phyloP scores from a whole-genome alignment of 2,888 invertebrate species.

The Chrysina gloriosa region DNA sequence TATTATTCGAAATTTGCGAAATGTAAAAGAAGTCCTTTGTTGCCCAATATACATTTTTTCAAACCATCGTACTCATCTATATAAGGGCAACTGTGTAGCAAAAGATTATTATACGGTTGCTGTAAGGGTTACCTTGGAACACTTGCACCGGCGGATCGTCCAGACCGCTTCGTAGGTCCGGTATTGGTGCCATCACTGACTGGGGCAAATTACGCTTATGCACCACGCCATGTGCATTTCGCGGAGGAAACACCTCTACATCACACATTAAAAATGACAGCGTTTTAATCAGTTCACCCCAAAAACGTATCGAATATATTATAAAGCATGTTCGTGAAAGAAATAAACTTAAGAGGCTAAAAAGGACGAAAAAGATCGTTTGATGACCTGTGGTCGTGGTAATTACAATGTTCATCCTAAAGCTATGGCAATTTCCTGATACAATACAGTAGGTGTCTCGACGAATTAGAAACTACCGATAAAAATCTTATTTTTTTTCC shows the following conservation, averaged over 20 bases:
- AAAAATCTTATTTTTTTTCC: too few relatives aligned
- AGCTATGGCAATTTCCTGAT: too few relatives aligned
- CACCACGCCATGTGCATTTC: conserved; percentile 88
- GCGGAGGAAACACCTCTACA: conserved; percentile 70
- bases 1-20: too few relatives aligned
- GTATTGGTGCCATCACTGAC: conserved; percentile 85
- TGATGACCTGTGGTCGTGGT: too few relatives aligned
- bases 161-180: conserved; percentile 83
- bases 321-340: neutral
- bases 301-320: neutral
- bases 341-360: too few relatives aligned
- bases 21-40: neutral
- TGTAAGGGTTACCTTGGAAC: conserved; percentile 66
- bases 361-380: too few relatives aligned
- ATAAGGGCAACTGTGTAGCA: neutral
- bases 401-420: too few relatives aligned
- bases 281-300: conserved; percentile 3
- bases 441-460: too few relatives aligned
- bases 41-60: conserved; percentile 27
- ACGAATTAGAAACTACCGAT: too few relatives aligned
- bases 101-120: conserved; percentile 16
- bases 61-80: too few relatives aligned
- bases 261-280: conserved; percentile 28
- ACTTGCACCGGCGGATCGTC: conserved; percentile 64
- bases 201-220: conserved; percentile 87